phyloP scores from a whole-genome alignment of 2,797 vertebrate genomes.

The Austrolebias charrua region DNA sequence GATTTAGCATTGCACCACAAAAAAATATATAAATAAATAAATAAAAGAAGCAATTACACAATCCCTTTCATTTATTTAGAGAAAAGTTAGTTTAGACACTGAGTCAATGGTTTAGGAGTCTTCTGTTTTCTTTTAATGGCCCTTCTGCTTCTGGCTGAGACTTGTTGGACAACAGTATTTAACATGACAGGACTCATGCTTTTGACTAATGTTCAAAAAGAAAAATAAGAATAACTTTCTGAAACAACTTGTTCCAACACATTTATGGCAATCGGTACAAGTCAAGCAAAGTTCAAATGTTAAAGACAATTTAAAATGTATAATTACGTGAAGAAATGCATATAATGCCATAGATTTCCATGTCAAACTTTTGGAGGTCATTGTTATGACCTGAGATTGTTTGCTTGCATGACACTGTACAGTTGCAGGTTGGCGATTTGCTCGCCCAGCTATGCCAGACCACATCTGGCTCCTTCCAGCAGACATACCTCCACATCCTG shows the following conservation, averaged over 20 bases:
- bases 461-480: too few relatives aligned
- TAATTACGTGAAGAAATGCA: too few relatives aligned
- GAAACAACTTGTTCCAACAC: not conserved
- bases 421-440: too few relatives aligned
- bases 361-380: too few relatives aligned
- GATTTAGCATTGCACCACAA: slow-evolving; percentile 69
- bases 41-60: slow-evolving; percentile 60
- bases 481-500: too few relatives aligned
- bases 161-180: not conserved
- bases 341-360: too few relatives aligned
- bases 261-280: not conserved
- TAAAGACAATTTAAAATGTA: too few relatives aligned
- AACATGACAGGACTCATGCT: not conserved
- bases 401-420: too few relatives aligned
- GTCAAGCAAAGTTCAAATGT: too few relatives aligned
- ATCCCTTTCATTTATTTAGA: slow-evolving; percentile 54
- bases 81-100: slow-evolving; percentile 30
- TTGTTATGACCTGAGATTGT: too few relatives aligned
- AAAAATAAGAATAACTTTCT: not conserved
- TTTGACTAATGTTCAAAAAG: not conserved
- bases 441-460: too few relatives aligned
- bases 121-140: slow-evolving; percentile 18
- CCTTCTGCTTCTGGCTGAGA: slow-evolving; percentile 9
- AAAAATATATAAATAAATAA: too few relatives aligned
- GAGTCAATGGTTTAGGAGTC: slow-evolving; percentile 23